These are phyloP conservation scores for Anticlea derivata DNA, from an alignment of 2,888 invertebrate species.

Conservation along the genomic window DNA sequence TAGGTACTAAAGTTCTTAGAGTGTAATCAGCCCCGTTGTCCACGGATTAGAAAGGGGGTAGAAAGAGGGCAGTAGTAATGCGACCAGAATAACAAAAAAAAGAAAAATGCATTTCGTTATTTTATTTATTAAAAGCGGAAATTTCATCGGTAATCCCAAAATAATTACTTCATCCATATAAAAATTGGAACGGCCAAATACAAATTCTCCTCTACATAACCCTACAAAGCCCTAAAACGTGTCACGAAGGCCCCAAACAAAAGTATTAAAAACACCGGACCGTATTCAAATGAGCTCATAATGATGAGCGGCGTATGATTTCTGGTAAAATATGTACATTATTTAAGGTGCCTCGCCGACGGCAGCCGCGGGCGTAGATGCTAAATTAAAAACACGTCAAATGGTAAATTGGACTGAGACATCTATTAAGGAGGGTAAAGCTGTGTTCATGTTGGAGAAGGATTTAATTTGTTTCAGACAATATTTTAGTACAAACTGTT, in stretches of 20 bases:
- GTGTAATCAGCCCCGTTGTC: no score
- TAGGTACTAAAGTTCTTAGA: no score
- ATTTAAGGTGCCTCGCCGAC: conserved; percentile 66
- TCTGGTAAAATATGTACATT: conserved; percentile 74
- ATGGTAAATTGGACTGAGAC: conserved; percentile 83
- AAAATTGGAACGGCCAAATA: neutral
- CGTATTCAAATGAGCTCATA: conserved; percentile 72
- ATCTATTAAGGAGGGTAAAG: conserved; percentile 77
- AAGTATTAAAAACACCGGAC: conserved; percentile 40
- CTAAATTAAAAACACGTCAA: conserved; percentile 84
- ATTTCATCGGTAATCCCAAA: no score
- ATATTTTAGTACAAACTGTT: no score
- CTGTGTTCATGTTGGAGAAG: conserved; percentile 44
- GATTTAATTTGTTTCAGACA: conserved; percentile 4
- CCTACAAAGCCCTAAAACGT: conserved; percentile 31
- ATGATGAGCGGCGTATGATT: conserved; percentile 75
- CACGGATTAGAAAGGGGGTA: no score
- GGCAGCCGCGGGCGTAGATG: conserved; percentile 79
- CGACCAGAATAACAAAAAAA: no score
- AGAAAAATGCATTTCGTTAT: no score
- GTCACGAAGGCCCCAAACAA: conserved; percentile 41
- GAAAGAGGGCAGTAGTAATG: no score
- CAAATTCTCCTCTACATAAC: conserved; percentile 5
- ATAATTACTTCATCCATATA: no score
- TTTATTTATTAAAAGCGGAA: no score